Conservation (phyloP, 2,113 vertebrate species). For the Oncorhynchus masou region DNA sequence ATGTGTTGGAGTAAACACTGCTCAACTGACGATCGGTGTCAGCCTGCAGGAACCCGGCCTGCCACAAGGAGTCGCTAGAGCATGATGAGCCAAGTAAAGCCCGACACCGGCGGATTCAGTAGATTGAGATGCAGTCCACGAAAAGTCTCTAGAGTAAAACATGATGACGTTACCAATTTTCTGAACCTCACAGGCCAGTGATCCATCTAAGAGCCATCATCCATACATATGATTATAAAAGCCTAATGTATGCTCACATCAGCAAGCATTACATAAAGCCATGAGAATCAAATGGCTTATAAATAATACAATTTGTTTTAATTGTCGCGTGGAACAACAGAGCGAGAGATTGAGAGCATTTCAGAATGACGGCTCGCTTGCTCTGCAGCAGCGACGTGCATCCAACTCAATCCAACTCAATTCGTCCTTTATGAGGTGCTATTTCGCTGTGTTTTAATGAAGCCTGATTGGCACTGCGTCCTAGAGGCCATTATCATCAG, state of each 20-base stretch:
- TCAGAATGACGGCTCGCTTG: neutral
- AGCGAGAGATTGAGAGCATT: neutral
- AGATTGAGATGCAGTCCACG: too few species aligned
- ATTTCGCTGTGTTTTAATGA: constrained; percentile 73
- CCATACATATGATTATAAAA: constrained; percentile 51
- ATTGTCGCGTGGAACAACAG: constrained; percentile 59
- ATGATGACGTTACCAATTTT: neutral
- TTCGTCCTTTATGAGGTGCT: constrained; percentile 45
- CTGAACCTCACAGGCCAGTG: constrained; percentile 50
- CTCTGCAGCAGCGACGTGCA: neutral
- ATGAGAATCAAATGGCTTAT: constrained; percentile 69
- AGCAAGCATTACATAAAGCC: constrained; percentile 51
- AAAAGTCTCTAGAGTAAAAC: too few species aligned
- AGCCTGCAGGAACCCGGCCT: too few species aligned
- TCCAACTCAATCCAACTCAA: neutral
- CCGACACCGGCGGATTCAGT: too few species aligned
- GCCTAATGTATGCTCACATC: constrained; percentile 25
- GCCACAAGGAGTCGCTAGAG: too few species aligned
- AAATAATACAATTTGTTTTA: constrained; percentile 76
- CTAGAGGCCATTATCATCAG: constrained; percentile 70
- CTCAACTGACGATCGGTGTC: too few species aligned
- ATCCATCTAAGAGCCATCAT: constrained; percentile 65
- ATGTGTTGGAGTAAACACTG: too few species aligned
- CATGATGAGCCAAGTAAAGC: too few species aligned
- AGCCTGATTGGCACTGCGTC: constrained; percentile 71